Evolutionary conservation across 1,140 invertebrate genomes (phyloP).

Genomic region (Tetramorium simillimum): DNA sequence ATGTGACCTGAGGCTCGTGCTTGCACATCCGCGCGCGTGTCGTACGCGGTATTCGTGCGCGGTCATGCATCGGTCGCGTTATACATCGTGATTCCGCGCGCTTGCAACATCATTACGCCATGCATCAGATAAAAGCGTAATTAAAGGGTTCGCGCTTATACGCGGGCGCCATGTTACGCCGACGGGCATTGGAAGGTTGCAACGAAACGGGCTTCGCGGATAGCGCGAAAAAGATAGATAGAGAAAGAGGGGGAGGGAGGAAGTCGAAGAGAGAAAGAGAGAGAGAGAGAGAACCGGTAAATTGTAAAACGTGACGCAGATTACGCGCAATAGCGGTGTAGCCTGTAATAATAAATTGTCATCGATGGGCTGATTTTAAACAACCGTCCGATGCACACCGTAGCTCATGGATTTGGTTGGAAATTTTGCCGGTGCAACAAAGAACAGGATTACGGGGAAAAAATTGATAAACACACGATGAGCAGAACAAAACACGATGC

Average conservation of each 20-base stretch:
- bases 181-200: neutral
- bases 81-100: slow-evolving; percentile 61
- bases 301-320: slow-evolving; percentile 81
- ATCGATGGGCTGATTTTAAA: slow-evolving; percentile 79
- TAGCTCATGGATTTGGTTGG: slow-evolving; percentile 23
- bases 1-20: slow-evolving; percentile 18
- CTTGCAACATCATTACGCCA: slow-evolving; percentile 77
- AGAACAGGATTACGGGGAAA: neutral
- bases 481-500: slow-evolving; percentile 36
- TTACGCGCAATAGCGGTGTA: slow-evolving; percentile 74
- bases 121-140: slow-evolving; percentile 81
- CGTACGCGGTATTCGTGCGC: neutral
- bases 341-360: slow-evolving; percentile 81
- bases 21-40: slow-evolving; percentile 11
- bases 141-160: slow-evolving; percentile 77
- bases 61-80: slow-evolving; percentile 1
- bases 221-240: neutral
- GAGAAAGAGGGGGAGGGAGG: neutral
- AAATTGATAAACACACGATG: slow-evolving; percentile 26
- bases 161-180: slow-evolving; percentile 61
- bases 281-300: slow-evolving; percentile 62
- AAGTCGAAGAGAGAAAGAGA: neutral
- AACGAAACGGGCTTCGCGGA: slow-evolving; percentile 30
- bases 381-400: slow-evolving; percentile 28
- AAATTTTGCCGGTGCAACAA: slow-evolving; percentile 38